Base-by-base conservation (phyloP, 2,113 vertebrate species). In the Canis aureus region DNA sequence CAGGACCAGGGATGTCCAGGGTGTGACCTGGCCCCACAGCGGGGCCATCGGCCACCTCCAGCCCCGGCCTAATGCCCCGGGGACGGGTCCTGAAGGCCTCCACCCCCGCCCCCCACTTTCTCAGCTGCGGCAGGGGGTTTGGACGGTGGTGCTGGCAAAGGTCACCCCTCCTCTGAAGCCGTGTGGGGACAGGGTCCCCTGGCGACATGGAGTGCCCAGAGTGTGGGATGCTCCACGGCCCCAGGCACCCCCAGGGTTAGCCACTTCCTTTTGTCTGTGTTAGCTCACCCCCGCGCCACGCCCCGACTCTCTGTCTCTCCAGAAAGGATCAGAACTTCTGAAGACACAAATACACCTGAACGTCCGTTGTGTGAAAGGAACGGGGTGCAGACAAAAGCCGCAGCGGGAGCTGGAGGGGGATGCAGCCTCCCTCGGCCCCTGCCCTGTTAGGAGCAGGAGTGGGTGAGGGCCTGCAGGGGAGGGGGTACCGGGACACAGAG, bases 171-270 rank as follows among this genome's bases (percentile, higher is more conserved):
- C 53, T 3, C 35, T 0, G 17, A n/a, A 29, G 17, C 22, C 85
- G 19, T 43, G 0, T 23, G 59, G 43, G 2, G 32, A 74, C 0
- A 1, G 67, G 43, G 1, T 17, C 51, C 9, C 23, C 35, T 3
- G 16, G 64, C 16, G 27, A 4, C 10, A 0, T 1, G 0, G 43
- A 60, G 19, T 9, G 5, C 23, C n/a, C 53, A 4, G 0, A 1
- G 15, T 27, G 2, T 3, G 43, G 8, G 27, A 35, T 17, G 43
- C 59, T 10, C 59, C 1, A 1, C 1, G 2, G 8, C 7, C 29
- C 2, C 19, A 1, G 51, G 38, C 22, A 4, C 16, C 3, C 11
- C 0, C 0, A 1, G 64, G 16, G 27, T 23, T 4, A 9, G 3
- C 8, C 0, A 2, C 4, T 15, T 8, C 53, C 51, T 16, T 7